Percentiles rank a stretch among this genome's conserved stretches.
phyloP scores from a whole-genome alignment of 2,888 invertebrate genomes.

The Drosophila recens region DNA sequence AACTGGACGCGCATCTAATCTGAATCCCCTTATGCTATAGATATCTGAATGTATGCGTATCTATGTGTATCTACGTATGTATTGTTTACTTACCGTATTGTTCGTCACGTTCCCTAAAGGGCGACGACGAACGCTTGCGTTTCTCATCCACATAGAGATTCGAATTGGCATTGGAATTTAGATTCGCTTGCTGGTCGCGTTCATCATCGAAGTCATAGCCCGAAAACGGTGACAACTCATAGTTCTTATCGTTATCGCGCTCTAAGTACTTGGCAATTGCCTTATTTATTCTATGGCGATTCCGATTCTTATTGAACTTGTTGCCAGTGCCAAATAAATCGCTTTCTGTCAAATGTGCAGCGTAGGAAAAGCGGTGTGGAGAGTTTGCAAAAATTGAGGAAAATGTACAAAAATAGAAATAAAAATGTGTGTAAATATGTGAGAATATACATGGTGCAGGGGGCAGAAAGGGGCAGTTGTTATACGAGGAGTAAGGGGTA shows the following conservation, averaged over 20 bases:
- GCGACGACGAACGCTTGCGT: constrained; percentile 80
- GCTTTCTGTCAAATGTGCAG: constrained; percentile 66
- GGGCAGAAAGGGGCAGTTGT: not conserved
- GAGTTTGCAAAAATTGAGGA: not conserved
- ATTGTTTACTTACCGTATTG: constrained; percentile 81
- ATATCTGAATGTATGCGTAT: not conserved
- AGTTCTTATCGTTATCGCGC: constrained; percentile 76
- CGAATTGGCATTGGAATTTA: constrained; percentile 35
- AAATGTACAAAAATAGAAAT: constrained; percentile 23
- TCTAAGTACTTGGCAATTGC: constrained; percentile 84
- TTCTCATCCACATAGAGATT: constrained; percentile 76
- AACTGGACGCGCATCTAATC: constrained; percentile 42
- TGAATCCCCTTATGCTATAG: constrained; percentile 15
- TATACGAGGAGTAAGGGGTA: constrained; percentile 2
- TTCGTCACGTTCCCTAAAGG: constrained; percentile 84
- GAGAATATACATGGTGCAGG: constrained; percentile 35
- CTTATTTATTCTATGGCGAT: constrained; percentile 83
- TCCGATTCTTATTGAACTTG: constrained; percentile 75
- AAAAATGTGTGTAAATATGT: constrained; percentile 15
- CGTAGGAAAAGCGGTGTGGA: constrained; percentile 30
- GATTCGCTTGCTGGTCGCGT: constrained; percentile 47
- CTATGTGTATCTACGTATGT: not conserved
- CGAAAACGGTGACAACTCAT: constrained; percentile 69
- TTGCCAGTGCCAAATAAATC: constrained; percentile 71
- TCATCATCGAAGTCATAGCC: constrained; percentile 83